Evolutionary conservation across 2,888 invertebrate genomes (phyloP), one percentile per base, ranked within the genome.

Genomic region (Drosophila meridionalis): DNA sequence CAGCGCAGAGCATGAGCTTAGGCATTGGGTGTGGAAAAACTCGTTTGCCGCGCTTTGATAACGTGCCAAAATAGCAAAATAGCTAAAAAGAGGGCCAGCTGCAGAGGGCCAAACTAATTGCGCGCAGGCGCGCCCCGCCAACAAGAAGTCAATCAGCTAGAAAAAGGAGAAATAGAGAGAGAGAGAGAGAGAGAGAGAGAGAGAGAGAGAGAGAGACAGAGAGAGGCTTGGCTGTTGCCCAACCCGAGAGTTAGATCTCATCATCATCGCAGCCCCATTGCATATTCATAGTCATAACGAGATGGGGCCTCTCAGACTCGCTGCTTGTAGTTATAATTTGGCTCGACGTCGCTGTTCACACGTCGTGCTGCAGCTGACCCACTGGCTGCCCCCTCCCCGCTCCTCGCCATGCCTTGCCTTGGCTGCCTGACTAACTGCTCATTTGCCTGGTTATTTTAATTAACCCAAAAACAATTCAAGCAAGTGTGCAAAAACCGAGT

Each of bases 361-460:
- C 81, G 56, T 74, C 80, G 73, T 83, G 83, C 45, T 66, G 67
- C 68, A 65, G 63, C 65, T 74, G 75, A 80, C 79, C 78, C 79
- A 82, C 65, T 78, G 57, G 30, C 43, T 30, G 40, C 36, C 53
- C 26, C 42, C 36, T 8, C 14, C 26, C 36, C 26, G 3, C 32
- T 6, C 38, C n/a, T 28, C 30, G 9, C 28, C 28, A 0, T 4
- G 3, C 14, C n/a, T n/a, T 12, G 20, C 26, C 14, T 8, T n/a
- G 7, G 20, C 26, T 26, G 1, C 14, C 52, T 66, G 73, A 55
- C 70, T 79, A 89, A 87, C 86, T 70, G 85, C 89, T 89, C 72
- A 82, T 87, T 85, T 89, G 73, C 72, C 82, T 89, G 57, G 60
- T 76, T 74, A 76, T 85, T 86, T 86, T 88, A 86, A 90, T 90